Conservation (phyloP, 1,140 invertebrate species). For the Megathymus violae region DNA sequence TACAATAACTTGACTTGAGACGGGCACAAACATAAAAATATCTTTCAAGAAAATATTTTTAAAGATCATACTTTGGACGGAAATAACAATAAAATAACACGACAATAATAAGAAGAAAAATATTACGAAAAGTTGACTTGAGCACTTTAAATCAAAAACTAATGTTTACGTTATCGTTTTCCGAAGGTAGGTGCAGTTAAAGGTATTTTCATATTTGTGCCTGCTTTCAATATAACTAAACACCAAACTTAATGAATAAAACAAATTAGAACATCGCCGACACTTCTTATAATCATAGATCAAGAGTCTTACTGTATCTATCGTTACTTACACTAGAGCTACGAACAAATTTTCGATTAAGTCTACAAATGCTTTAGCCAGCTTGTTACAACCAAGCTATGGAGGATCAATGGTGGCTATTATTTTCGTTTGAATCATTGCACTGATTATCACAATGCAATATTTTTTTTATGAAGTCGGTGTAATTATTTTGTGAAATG, state of each 20-base stretch:
- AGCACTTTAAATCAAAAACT: too few relatives aligned
- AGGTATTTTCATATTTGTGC: constrained; percentile 31
- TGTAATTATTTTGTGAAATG: too few relatives aligned
- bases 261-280: constrained; percentile 13
- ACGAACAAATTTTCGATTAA: constrained; percentile 69
- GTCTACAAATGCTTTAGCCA: constrained; percentile 81
- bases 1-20: constrained; percentile 52
- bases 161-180: too few relatives aligned
- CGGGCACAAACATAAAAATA: constrained; percentile 40
- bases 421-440: constrained; percentile 6
- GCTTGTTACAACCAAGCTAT: constrained; percentile 79
- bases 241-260: constrained; percentile 36
- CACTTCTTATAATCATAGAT: constrained; percentile 21
- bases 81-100: constrained; percentile 28
- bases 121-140: too few relatives aligned
- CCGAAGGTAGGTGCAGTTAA: too few relatives aligned
- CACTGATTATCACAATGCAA: neutral
- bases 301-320: constrained; percentile 21
- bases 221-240: constrained; percentile 23
- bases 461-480: too few relatives aligned
- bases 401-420: constrained; percentile 52
- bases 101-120: constrained; percentile 8
- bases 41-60: constrained; percentile 10
- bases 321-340: constrained; percentile 50
- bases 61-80: constrained; percentile 24